Conservation (phyloP, 2,797 vertebrate genomes). For the Cossypha dichroa region DNA sequence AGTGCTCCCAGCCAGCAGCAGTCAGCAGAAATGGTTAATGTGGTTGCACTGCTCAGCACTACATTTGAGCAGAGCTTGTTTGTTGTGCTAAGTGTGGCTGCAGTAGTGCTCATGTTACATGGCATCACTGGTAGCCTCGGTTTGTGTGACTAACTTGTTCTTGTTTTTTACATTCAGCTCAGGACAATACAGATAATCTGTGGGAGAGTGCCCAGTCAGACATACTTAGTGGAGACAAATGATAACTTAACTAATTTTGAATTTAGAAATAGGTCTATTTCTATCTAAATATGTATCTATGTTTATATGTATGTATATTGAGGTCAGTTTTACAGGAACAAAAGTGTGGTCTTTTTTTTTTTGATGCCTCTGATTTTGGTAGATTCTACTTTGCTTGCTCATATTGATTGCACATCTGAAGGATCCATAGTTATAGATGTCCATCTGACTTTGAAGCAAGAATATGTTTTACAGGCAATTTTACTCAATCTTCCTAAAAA, state of each 20-base stretch:
- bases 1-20: not conserved
- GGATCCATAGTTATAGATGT: not conserved
- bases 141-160: not conserved
- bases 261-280: not conserved
- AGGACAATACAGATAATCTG: not conserved
- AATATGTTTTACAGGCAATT: not conserved
- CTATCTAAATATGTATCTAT: not conserved
- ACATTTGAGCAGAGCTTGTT: not conserved
- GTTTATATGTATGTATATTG: not conserved
- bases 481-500: not conserved
- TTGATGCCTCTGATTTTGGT: not conserved
- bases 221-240: not conserved
- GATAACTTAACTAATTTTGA: not conserved
- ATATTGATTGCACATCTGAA: not conserved
- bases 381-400: not conserved
- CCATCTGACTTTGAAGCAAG: not conserved
- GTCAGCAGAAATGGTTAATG: constrained; percentile 61
- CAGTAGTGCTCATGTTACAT: not conserved
- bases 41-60: constrained; percentile 25
- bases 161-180: not conserved
- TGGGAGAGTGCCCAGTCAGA: not conserved
- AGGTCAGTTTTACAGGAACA: not conserved
- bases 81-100: not conserved
- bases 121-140: not conserved
- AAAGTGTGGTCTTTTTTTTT: not conserved